Evolutionary conservation across 2,113 vertebrate genomes (phyloP).

Genomic region (Coregonus clupeaformis): DNA sequence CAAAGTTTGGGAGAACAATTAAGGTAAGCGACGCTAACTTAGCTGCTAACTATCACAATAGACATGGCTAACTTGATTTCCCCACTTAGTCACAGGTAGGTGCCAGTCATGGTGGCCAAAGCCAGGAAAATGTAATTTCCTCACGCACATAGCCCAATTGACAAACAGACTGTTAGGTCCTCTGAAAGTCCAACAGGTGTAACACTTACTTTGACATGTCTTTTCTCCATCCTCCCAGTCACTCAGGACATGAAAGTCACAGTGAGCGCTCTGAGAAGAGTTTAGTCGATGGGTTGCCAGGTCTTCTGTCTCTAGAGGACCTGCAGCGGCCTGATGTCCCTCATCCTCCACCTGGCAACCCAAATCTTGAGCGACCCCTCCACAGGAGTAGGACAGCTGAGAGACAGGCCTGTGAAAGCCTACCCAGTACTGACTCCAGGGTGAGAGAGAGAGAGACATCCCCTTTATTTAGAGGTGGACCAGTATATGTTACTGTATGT

Average conservation of each 20-base stretch:
- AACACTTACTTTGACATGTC: not conserved
- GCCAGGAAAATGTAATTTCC: too few species aligned
- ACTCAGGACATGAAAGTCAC: slow-evolving; percentile 47
- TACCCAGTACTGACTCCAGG: slow-evolving; percentile 15
- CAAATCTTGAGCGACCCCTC: slow-evolving; percentile 45
- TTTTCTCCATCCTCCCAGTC: slow-evolving; percentile 10
- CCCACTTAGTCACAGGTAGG: too few species aligned
- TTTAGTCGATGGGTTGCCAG: slow-evolving; percentile 40
- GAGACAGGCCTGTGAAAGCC: slow-evolving; percentile 12
- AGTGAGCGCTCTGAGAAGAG: slow-evolving; percentile 45
- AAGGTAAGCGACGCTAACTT: slow-evolving; percentile 43
- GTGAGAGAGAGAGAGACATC: slow-evolving; percentile 24
- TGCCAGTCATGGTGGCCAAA: too few species aligned
- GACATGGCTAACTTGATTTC: not conserved
- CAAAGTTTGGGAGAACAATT: slow-evolving; percentile 71
- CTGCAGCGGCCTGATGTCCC: slow-evolving; percentile 50
- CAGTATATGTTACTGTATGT: too few species aligned
- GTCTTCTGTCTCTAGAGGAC: slow-evolving; percentile 65
- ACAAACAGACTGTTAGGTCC: not conserved
- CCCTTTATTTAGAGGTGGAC: too few species aligned
- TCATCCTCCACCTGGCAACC: slow-evolving; percentile 38
- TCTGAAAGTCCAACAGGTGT: not conserved
- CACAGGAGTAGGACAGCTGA: slow-evolving; percentile 39
- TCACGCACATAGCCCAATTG: not conserved
- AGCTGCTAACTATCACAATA: not conserved